Conservation (phyloP, 2,113 vertebrate genomes). For the Takifugu bimaculatus region DNA sequence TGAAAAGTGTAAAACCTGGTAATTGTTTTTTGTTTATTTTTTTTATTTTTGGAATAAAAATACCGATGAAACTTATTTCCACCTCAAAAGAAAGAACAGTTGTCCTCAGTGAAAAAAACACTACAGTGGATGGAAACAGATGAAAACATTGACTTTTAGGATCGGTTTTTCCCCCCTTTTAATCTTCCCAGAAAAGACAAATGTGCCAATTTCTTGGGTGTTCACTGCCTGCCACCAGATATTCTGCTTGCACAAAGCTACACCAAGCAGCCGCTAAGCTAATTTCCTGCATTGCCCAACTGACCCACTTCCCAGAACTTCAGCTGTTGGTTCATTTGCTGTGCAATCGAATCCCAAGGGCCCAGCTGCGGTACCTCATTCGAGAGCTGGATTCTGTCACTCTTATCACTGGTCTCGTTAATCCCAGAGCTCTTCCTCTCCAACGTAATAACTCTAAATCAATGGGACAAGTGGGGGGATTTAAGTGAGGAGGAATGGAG, state of each 20-base stretch:
- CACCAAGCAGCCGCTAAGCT: no score
- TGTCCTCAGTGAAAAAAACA: no score
- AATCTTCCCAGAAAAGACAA: constrained; percentile 12
- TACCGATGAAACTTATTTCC: no score
- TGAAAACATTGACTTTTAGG: not conserved
- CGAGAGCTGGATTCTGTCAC: constrained; percentile 65
- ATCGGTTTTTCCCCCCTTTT: not conserved
- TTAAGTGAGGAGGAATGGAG: constrained; percentile 45
- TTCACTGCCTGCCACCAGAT: constrained; percentile 21
- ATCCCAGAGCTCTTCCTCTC: constrained; percentile 62
- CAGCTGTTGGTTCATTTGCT: constrained; percentile 60
- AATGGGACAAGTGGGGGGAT: constrained; percentile 55
- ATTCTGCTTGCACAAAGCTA: constrained; percentile 24
- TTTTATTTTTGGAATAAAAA: no score
- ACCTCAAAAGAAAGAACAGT: no score
- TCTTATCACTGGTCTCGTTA: constrained; percentile 70
- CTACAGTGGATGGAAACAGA: not conserved
- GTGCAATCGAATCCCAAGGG: constrained; percentile 68
- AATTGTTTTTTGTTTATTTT: not conserved
- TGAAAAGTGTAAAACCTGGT: not conserved
- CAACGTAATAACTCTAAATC: constrained; percentile 73
- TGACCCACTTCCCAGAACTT: constrained; percentile 6
- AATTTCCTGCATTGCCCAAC: not conserved
- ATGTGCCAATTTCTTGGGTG: constrained; percentile 37
- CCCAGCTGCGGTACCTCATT: constrained; percentile 47